phyloP scores from a whole-genome alignment of 37 sponge, comb jelly and placozoan genomes.

The Hormiphora californensis region DNA sequence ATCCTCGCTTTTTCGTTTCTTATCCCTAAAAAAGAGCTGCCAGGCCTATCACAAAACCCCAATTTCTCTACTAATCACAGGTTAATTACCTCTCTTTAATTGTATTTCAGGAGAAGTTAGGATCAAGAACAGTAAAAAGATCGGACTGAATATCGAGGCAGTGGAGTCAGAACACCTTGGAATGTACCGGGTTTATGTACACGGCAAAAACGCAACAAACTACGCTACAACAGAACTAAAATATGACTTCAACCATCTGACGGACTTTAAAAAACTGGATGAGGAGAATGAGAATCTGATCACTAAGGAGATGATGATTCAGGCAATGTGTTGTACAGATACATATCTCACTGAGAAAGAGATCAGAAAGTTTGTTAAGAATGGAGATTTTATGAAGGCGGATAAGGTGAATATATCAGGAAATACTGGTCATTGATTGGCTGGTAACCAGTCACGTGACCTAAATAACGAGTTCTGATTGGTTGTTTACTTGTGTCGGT shows the following conservation, averaged over 20 bases:
- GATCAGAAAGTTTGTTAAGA: neutral
- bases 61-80: no score
- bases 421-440: no score
- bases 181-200: neutral
- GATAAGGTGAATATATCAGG: no score
- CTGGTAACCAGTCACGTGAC: no score
- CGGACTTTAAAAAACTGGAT: neutral
- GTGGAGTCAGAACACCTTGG: neutral
- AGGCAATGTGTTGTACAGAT: neutral
- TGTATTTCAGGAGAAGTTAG: neutral
- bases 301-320: neutral
- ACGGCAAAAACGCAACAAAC: neutral
- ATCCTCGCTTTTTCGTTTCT: no score
- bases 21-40: no score
- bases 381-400: neutral
- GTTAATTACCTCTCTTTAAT: no score
- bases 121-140: neutral
- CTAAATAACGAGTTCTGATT: no score
- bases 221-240: neutral
- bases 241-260: neutral
- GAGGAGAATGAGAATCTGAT: neutral
- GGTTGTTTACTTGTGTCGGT: no score
- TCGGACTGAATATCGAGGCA: neutral
- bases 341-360: constrained; percentile 1
- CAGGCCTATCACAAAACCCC: no score